A percentile compares a stretch with the other conserved stretches of the same genome.
Evolutionary conservation across 1,140 invertebrate species (phyloP).

Genomic region (Micrasema longulum): DNA sequence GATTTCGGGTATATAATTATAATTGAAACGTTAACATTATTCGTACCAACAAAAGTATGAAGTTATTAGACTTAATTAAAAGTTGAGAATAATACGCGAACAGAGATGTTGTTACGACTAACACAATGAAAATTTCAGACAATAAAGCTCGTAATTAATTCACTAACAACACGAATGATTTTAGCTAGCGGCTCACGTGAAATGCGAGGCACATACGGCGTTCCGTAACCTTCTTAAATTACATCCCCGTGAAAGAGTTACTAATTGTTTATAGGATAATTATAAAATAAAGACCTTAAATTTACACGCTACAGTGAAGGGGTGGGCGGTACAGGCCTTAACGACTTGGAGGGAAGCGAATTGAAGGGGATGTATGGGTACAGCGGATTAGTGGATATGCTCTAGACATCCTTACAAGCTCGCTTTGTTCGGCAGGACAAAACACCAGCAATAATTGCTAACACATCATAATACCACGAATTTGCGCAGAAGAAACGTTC

Average conservation of each 20-base stretch:
- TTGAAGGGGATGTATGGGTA: too few species aligned
- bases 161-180: constrained; percentile 26
- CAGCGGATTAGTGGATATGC: too few species aligned
- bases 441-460: too few species aligned
- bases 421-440: too few species aligned
- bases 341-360: constrained; percentile 29
- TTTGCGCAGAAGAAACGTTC: too few species aligned
- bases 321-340: constrained; percentile 29
- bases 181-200: constrained; percentile 16
- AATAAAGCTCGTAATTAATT: constrained; percentile 39
- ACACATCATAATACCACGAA: too few species aligned
- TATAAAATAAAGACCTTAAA: constrained; percentile 53
- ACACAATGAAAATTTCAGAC: constrained; percentile 32
- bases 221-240: constrained; percentile 42
- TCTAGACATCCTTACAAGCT: too few species aligned
- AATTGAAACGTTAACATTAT: constrained; percentile 4
- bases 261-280: constrained; percentile 54
- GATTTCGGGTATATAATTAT: background rate
- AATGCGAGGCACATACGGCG: constrained; percentile 34
- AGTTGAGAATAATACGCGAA: constrained; percentile 23
- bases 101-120: constrained; percentile 23
- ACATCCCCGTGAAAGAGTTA: constrained; percentile 45
- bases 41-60: constrained; percentile 16
- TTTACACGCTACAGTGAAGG: constrained; percentile 37
- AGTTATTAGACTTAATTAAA: constrained; percentile 31